Conservation (phyloP, 2,797 vertebrate species). For the Pseudopleuronectes americanus region DNA sequence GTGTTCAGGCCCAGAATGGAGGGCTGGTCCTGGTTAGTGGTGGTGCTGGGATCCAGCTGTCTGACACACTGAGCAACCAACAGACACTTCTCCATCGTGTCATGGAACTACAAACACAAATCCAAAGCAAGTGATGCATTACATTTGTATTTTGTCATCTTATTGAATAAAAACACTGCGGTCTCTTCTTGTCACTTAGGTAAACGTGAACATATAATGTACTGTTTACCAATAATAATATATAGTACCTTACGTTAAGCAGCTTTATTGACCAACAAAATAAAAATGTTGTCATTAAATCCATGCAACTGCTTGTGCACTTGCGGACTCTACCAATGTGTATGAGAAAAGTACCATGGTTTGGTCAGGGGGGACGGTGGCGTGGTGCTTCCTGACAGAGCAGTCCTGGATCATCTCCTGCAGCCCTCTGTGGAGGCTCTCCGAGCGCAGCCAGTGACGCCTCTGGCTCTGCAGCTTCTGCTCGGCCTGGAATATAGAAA, state of each 20-base stretch:
- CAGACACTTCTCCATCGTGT: conserved; percentile 85
- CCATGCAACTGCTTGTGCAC: background rate
- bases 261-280: background rate
- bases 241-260: too few relatives aligned
- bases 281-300: background rate
- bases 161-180: background rate
- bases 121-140: background rate
- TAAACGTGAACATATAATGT: background rate
- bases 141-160: background rate
- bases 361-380: conserved; percentile 63
- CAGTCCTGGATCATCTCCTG: conserved; percentile 87
- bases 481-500: conserved; percentile 74
- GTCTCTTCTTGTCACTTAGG: background rate
- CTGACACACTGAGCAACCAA: conserved; percentile 81
- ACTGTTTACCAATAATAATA: background rate
- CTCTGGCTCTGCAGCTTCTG: conserved; percentile 82
- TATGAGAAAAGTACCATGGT: conserved; percentile 68
- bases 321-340: too few relatives aligned
- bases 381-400: conserved; percentile 80
- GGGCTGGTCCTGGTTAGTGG: conserved; percentile 61
- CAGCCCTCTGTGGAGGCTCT: conserved; percentile 81
- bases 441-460: conserved; percentile 84
- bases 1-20: conserved; percentile 81
- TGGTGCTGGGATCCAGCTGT: conserved; percentile 75
- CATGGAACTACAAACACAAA: conserved; percentile 78